phyloP scores from a whole-genome alignment of 2,797 vertebrate genomes.

The Myotis findleyi region DNA sequence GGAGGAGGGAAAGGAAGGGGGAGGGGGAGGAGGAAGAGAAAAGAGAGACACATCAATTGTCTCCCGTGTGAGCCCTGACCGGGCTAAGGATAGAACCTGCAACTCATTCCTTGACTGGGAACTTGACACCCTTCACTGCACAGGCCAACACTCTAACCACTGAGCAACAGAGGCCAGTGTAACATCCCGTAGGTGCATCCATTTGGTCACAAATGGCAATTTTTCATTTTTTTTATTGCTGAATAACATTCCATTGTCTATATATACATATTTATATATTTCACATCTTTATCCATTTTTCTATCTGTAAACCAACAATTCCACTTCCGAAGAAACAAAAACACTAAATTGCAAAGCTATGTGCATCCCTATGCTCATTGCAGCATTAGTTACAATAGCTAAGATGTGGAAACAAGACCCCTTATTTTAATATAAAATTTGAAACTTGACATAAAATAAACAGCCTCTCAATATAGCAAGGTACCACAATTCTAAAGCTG shows the following conservation, averaged over 20 bases:
- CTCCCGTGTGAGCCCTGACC: too few relatives aligned
- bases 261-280: neutral
- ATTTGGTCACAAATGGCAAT: neutral
- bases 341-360: neutral
- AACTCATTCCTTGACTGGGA: too few relatives aligned
- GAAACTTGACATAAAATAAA: conserved; percentile 37
- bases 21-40: too few relatives aligned
- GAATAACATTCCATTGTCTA: neutral
- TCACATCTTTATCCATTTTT: neutral
- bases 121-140: too few relatives aligned
- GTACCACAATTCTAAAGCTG: neutral
- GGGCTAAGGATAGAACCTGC: too few relatives aligned
- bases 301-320: neutral
- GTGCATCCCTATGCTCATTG: neutral
- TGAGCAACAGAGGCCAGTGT: too few relatives aligned
- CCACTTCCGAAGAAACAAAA: neutral
- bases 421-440: conserved; percentile 48
- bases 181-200: neutral
- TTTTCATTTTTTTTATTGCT: neutral
- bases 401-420: neutral
- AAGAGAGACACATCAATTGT: too few relatives aligned
- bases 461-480: neutral
- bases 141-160: too few relatives aligned
- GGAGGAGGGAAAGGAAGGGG: too few relatives aligned
- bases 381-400: neutral